Conservation (phyloP, 2,888 invertebrate genomes). For the Anthoptus insignis region DNA sequence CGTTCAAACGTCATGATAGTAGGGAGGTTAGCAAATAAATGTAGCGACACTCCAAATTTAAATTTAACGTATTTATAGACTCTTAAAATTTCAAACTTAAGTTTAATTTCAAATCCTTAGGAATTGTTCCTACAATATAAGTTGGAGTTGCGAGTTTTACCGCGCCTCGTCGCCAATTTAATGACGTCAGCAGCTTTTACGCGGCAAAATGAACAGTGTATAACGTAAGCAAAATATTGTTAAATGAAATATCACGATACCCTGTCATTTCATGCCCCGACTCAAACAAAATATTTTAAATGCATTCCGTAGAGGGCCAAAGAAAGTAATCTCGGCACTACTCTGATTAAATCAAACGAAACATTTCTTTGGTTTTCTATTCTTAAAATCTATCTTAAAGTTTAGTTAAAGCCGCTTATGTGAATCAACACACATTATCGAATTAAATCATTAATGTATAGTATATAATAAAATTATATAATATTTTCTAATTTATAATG, state of each 20-base stretch:
- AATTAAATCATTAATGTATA: conserved; percentile 38
- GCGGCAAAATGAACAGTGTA: conserved; percentile 30
- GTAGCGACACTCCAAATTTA: not conserved
- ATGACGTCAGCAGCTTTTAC: conserved; percentile 3
- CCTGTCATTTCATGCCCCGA: conserved; percentile 82
- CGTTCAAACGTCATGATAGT: not conserved
- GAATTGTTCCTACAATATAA: not conserved
- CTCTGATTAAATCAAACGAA: conserved; percentile 60
- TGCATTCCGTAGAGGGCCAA: conserved; percentile 63
- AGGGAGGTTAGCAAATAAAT: not conserved
- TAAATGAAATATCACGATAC: conserved; percentile 68
- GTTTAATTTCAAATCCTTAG: not conserved
- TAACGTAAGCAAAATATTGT: conserved; percentile 20
- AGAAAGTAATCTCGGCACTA: conserved; percentile 65
- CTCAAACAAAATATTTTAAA: conserved; percentile 62
- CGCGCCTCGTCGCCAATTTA: not conserved
- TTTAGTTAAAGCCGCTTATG: conserved; percentile 83
- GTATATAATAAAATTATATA: conserved; percentile 37
- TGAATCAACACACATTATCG: conserved; percentile 66
- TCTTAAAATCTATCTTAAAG: conserved; percentile 77
- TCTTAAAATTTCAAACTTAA: conserved; percentile 1
- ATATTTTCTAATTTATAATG: conserved; percentile 41
- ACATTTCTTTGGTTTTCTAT: conserved; percentile 45
- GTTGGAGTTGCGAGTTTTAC: not conserved
- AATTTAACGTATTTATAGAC: not conserved